phyloP scores from a whole-genome alignment of 2,113 vertebrate genomes.

The Sphaerodactylus townsendi region DNA sequence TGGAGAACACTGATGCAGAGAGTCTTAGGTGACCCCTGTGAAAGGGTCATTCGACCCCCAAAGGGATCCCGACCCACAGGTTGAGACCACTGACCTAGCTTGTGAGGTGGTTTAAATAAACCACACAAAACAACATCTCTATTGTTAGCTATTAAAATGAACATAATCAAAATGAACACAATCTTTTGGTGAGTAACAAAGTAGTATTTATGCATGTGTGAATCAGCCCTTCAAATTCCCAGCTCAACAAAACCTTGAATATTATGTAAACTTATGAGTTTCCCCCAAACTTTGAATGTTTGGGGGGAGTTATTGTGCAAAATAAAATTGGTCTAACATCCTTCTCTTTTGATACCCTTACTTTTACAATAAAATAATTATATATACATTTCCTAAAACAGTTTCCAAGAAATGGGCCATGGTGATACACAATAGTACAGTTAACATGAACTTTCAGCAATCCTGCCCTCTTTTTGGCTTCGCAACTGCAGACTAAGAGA shows the following conservation, averaged over 20 bases:
- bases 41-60: too few relatives aligned
- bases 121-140: too few relatives aligned
- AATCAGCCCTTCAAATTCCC: background rate
- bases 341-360: background rate
- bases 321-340: background rate
- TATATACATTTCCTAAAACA: background rate
- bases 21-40: too few relatives aligned
- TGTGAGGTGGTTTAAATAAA: too few relatives aligned
- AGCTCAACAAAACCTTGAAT: background rate
- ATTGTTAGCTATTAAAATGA: too few relatives aligned
- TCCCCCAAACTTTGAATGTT: background rate
- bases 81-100: too few relatives aligned
- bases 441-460: background rate
- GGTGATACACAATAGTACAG: background rate
- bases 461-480: background rate
- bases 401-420: background rate
- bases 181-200: background rate
- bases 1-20: too few relatives aligned
- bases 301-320: background rate
- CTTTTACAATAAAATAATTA: background rate
- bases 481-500: background rate
- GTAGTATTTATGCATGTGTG: background rate
- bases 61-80: too few relatives aligned
- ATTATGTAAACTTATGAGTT: background rate
- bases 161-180: background rate